Conservation (phyloP, 2,888 invertebrate species). For the Pantelozetes paolii region DNA sequence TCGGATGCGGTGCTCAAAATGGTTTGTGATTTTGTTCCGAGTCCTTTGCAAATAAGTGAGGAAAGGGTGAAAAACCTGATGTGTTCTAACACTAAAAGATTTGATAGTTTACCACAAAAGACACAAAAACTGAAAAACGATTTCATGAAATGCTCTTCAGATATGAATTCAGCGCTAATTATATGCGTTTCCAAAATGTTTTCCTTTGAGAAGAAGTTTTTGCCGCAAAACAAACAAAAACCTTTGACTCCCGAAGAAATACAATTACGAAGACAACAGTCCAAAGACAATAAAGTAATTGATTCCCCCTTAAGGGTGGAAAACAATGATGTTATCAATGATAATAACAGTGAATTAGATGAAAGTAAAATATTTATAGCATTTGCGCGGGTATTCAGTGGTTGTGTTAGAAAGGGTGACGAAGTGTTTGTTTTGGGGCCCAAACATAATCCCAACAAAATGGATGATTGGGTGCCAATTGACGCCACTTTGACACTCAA, state of each 20-base stretch:
- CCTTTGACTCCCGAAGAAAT: slow-evolving; percentile 71
- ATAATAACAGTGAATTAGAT: slow-evolving; percentile 50
- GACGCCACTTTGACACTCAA: slow-evolving; percentile 49
- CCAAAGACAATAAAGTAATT: not conserved
- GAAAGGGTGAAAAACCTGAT: slow-evolving; percentile 78
- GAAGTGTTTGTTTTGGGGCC: slow-evolving; percentile 78
- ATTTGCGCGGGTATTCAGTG: slow-evolving; percentile 88
- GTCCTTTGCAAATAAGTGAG: slow-evolving; percentile 68
- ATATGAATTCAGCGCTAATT: slow-evolving; percentile 63
- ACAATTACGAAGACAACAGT: slow-evolving; percentile 60
- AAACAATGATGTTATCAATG: slow-evolving; percentile 15
- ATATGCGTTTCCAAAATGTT: slow-evolving; percentile 87
- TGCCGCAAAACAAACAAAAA: slow-evolving; percentile 74
- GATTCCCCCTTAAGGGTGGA: not conserved
- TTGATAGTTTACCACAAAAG: slow-evolving; percentile 64
- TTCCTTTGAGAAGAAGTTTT: slow-evolving; percentile 65
- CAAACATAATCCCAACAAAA: slow-evolving; percentile 71
- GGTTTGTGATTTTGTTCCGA: slow-evolving; percentile 74
- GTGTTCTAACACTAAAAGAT: slow-evolving; percentile 61
- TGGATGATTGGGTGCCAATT: not conserved
- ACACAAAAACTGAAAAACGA: slow-evolving; percentile 66
- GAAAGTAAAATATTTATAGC: slow-evolving; percentile 68
- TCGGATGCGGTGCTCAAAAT: slow-evolving; percentile 73
- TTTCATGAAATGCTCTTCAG: slow-evolving; percentile 46
- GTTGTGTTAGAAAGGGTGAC: slow-evolving; percentile 69